Evolutionary conservation across 1,140 invertebrate species (phyloP).

Genomic region (Pseudobourletiella spinata): DNA sequence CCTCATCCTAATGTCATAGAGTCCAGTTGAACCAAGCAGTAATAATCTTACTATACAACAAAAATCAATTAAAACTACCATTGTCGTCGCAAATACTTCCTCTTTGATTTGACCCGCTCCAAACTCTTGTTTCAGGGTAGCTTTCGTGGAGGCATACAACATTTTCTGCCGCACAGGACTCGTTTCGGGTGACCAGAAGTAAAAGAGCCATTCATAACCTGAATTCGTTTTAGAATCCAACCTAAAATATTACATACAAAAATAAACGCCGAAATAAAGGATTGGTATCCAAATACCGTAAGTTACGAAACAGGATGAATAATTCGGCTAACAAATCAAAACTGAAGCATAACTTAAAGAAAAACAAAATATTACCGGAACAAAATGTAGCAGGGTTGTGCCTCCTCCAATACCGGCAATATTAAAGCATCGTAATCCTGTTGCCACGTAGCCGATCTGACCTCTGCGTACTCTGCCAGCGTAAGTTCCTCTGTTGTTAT

Average conservation of each 20-base stretch:
- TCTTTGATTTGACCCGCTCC: conserved; percentile 80
- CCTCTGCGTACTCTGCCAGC: conserved; percentile 55
- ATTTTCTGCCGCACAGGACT: conserved; percentile 90
- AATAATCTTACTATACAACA: too few relatives aligned
- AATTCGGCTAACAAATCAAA: too few relatives aligned
- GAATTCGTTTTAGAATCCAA: conserved; percentile 67
- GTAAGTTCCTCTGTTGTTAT: conserved; percentile 72
- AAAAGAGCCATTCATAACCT: conserved; percentile 87
- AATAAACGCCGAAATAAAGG: neutral
- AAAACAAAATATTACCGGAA: conserved; percentile 52
- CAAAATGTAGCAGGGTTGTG: conserved; percentile 87
- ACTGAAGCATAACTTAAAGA: neutral
- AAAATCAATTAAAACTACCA: too few relatives aligned
- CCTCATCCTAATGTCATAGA: conserved; percentile 55
- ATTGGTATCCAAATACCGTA: too few relatives aligned
- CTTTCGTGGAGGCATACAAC: conserved; percentile 97
- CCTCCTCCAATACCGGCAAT: conserved; percentile 63
- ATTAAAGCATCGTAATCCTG: conserved; percentile 78
- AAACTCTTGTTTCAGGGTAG: conserved; percentile 95
- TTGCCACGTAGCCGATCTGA: conserved; percentile 65
- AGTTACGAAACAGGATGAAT: too few relatives aligned
- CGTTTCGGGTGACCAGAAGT: conserved; percentile 88
- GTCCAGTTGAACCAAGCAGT: too few relatives aligned
- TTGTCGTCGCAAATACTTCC: conserved; percentile 75
- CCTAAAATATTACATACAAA: conserved; percentile 43